Base-by-base conservation (phyloP, 2,113 vertebrate genomes). In the Cinclus cinclus region DNA sequence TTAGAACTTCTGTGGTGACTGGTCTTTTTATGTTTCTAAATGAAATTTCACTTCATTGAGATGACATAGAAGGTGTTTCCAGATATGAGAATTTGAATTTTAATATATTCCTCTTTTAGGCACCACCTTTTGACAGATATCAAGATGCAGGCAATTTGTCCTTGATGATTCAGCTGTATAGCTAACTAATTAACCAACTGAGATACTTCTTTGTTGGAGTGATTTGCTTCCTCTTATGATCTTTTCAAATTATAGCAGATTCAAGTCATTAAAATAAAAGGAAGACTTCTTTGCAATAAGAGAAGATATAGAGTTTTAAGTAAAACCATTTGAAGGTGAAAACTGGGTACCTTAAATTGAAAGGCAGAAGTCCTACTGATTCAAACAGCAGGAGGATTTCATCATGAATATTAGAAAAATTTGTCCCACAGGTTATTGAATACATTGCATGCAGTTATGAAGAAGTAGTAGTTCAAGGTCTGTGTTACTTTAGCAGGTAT, bases 181-280 rank as follows among this genome's bases (percentile, higher is more conserved):
- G 59, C 33, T 69, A 80, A 83, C 46, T 76, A 78, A 91, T 94
- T 65, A 85, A 24, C 42, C 89, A 33, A 65, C 23, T 60, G 52
- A 95, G 37, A 63, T 44, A 39, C 27, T 62, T 69, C 65, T 89
- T 95, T 83, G 16, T 87, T 80, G 62, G 60, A 90, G 39, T 86
- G 37, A 60, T 89, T 84, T 94, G 7, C 37, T 90, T 88, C 63
- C 63, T 70, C 27, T 59, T 85, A 75, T 55, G 83, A 81, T 83
- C 47, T 90, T 91, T 70, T 44, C 4, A 95, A 92, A 93, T 65
- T 42, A 77, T 47, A 58, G 22, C 18, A 83, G 17, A 62, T n/a
- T 52, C 47, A 88, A 70, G 39, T 56, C 86, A 83, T 86, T 92
- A 83, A 91, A 95, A 89, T 62, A 55, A 92, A 94, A 91, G 53